phyloP scores from a whole-genome alignment of 2,888 invertebrate genomes.

The Heliconius hortense region DNA sequence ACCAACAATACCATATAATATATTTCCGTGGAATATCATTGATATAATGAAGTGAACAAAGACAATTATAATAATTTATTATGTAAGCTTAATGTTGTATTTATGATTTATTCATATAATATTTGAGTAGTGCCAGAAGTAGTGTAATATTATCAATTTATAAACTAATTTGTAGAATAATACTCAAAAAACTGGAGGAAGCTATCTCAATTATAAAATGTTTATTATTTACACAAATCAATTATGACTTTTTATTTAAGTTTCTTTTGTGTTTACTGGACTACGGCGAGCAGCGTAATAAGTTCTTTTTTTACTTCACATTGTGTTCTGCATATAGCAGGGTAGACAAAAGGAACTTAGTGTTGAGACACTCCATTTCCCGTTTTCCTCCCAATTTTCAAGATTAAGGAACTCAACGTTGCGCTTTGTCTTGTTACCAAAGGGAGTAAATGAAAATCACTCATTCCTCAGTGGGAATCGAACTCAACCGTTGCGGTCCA shows the following conservation, averaged over 20 bases:
- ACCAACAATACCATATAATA: conserved; percentile 7
- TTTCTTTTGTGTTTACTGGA: background rate
- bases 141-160: background rate
- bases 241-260: background rate
- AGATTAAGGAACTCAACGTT: background rate
- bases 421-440: background rate
- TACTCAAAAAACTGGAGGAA: background rate
- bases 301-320: background rate
- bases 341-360: background rate
- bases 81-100: background rate
- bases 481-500: background rate
- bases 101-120: conserved; percentile 9
- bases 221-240: background rate
- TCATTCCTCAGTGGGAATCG: background rate
- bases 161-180: background rate
- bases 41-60: background rate
- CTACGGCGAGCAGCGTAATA: background rate
- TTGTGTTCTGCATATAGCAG: background rate
- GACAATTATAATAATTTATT: background rate
- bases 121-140: conserved; percentile 16
- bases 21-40: background rate
- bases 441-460: background rate
- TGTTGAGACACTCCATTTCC: background rate
- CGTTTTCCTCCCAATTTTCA: background rate
- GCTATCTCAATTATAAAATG: background rate